Percentiles rank a stretch among this genome's conserved stretches.
Conservation (phyloP, 1,140 invertebrate genomes). For the Drosophila santomea region DNA sequence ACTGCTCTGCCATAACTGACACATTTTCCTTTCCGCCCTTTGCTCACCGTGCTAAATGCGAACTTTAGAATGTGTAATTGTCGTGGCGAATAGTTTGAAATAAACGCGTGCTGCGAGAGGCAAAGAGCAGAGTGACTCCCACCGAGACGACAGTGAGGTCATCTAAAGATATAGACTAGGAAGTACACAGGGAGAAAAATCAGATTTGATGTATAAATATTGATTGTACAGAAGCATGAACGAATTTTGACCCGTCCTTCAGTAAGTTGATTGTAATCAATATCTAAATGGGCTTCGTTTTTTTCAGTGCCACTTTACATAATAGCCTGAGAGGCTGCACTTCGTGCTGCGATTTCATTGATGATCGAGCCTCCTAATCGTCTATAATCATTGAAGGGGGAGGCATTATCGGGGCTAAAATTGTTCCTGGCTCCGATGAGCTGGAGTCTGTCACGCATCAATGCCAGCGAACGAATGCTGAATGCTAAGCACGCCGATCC, state of each 20-base stretch:
- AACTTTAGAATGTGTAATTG: constrained; percentile 49
- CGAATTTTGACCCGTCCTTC: no score
- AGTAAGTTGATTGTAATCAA: no score
- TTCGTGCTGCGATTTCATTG: constrained; percentile 51
- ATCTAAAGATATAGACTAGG: constrained; percentile 9
- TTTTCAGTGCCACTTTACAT: background rate
- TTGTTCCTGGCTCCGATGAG: constrained; percentile 5
- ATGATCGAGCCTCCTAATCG: constrained; percentile 67
- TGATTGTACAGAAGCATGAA: background rate
- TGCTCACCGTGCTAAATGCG: constrained; percentile 23
- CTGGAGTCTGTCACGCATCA: constrained; percentile 45
- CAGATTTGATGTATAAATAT: background rate
- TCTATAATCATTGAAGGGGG: constrained; percentile 57
- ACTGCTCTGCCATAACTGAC: constrained; percentile 24
- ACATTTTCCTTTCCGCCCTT: constrained; percentile 48
- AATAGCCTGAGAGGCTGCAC: background rate
- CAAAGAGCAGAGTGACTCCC: constrained; percentile 32
- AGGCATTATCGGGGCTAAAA: constrained; percentile 37
- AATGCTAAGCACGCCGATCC: constrained; percentile 55
- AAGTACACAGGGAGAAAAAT: background rate
- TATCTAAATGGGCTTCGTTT: no score
- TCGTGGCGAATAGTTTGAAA: constrained; percentile 19
- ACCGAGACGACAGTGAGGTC: constrained; percentile 34
- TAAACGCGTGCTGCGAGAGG: background rate
- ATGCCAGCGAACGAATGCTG: constrained; percentile 29